Base-by-base conservation (phyloP, 2,113 vertebrate species). In the Gymnorhina tibicen region DNA sequence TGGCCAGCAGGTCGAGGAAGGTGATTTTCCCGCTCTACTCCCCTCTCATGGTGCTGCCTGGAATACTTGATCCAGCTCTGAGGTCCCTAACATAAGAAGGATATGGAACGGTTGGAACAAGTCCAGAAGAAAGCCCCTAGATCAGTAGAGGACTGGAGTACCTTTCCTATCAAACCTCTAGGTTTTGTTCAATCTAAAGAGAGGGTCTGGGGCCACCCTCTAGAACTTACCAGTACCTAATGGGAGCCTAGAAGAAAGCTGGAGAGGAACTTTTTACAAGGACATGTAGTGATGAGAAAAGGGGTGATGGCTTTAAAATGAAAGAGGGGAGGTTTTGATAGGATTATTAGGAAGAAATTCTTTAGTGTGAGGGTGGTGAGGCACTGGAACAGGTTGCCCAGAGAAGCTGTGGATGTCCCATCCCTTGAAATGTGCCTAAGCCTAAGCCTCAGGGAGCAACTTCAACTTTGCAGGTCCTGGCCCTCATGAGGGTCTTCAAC, bases 41-140 rank as follows among this genome's bases (percentile, higher is more conserved):
- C 4, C 7, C 33, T 47, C 56, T 63, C 13, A 39, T 41, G 11
- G 41, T 70, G 7, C 24, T n/a, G 11, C 24, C 7, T 62, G 35
- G 41, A n/a, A 30, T 35, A 55, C 10, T 63, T 24, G 13, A 53
- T 55, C 13, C 10, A 30, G 19, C 18, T 87, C 47, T 39, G 39
- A 28, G 19, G 16, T 55, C 30, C 0, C 0, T 63, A n/a, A 47
- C 3, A 21, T 9, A 39, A 13, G 28, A 47, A 24, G 9, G 5
- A 10, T 32, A 47, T 41, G 16, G 42, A 55, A 13, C 8, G 30
- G 7, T 22, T 49, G 9, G 7, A 70, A 16, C 6, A 55, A 35
- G n/a, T 50, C 18, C 33, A 46, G 63, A 76, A 33, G 28, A 63
- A 32, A 12, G 28, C 15, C 15, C 17, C 20, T 26, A 27, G 24